These are phyloP conservation scores for Alces alces DNA, from an alignment of 2,113 vertebrate species.

Conservation along the genomic window DNA sequence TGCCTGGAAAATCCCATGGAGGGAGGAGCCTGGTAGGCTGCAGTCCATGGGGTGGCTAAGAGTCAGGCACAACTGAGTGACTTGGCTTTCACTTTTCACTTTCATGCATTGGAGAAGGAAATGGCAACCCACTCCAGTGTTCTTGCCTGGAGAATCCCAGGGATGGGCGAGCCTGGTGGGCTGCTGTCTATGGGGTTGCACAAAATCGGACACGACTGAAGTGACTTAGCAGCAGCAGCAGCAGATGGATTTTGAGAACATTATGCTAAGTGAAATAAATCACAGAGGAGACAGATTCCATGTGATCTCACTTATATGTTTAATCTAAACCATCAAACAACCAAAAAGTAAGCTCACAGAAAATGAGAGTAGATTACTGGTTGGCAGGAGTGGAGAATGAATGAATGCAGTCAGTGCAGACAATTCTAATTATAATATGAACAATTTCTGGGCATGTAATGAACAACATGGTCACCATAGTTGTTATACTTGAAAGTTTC, in stretches of 20 bases:
- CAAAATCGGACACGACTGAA: background rate
- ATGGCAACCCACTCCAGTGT: background rate
- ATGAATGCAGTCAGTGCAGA: background rate
- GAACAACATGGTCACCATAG: background rate
- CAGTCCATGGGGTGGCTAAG: background rate
- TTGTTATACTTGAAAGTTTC: background rate
- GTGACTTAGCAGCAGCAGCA: background rate
- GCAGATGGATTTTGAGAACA: background rate
- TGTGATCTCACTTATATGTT: background rate
- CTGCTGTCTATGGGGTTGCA: background rate
- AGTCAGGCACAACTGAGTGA: background rate
- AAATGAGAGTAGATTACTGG: background rate
- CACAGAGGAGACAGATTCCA: background rate
- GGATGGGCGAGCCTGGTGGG: background rate
- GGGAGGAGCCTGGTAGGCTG: accelerated
- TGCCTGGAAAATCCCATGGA: background rate
- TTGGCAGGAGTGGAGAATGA: background rate
- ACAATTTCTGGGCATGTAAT: background rate
- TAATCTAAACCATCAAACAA: background rate
- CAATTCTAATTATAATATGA: background rate
- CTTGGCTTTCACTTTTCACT: background rate
- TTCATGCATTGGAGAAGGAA: background rate
- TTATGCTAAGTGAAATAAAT: background rate
- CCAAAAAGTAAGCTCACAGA: background rate
- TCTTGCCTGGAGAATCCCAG: background rate